These are phyloP conservation scores for Betta splendens DNA, from an alignment of 2,797 vertebrate genomes.

Conservation along the genomic window DNA sequence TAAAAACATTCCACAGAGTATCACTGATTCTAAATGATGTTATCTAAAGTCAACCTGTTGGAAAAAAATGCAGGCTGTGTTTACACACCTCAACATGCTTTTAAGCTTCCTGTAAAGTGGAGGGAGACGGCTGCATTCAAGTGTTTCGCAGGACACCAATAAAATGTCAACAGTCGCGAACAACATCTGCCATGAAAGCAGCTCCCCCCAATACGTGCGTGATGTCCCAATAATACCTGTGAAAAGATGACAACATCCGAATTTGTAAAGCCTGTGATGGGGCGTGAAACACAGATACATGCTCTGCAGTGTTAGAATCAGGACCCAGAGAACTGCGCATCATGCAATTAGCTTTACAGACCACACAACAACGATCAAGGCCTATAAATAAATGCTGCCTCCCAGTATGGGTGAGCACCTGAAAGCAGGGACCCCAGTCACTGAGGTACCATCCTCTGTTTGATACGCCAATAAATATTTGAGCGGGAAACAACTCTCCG, in stretches of 20 bases:
- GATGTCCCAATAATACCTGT: slow-evolving; percentile 9
- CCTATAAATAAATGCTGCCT: slow-evolving; percentile 33
- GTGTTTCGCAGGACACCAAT: slow-evolving; percentile 39
- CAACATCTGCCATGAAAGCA: slow-evolving; percentile 46
- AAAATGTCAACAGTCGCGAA: slow-evolving; percentile 36
- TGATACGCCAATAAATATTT: slow-evolving; percentile 72
- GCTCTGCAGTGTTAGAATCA: slow-evolving; percentile 5
- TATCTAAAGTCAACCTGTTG: slow-evolving; percentile 35
- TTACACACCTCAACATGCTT: slow-evolving; percentile 3
- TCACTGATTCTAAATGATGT: slow-evolving; percentile 42
- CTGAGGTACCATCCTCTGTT: slow-evolving; percentile 49
- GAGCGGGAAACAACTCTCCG: slow-evolving; percentile 62
- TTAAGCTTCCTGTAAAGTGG: background rate
- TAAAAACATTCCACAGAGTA: slow-evolving; percentile 14
- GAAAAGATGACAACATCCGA: background rate
- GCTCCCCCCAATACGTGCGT: slow-evolving; percentile 6
- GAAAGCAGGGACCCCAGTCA: slow-evolving; percentile 48
- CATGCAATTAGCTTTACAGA: slow-evolving; percentile 24
- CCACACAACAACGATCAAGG: slow-evolving; percentile 7
- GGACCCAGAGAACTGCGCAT: slow-evolving; percentile 21
- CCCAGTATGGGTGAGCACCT: slow-evolving; percentile 24
- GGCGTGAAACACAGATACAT: slow-evolving; percentile 11
- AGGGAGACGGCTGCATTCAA: slow-evolving; percentile 14
- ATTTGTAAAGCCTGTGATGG: slow-evolving; percentile 8
- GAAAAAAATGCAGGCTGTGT: slow-evolving; percentile 6